Base-by-base conservation (phyloP, 1,140 invertebrate species). In the Zaprionus kolodkinae region DNA sequence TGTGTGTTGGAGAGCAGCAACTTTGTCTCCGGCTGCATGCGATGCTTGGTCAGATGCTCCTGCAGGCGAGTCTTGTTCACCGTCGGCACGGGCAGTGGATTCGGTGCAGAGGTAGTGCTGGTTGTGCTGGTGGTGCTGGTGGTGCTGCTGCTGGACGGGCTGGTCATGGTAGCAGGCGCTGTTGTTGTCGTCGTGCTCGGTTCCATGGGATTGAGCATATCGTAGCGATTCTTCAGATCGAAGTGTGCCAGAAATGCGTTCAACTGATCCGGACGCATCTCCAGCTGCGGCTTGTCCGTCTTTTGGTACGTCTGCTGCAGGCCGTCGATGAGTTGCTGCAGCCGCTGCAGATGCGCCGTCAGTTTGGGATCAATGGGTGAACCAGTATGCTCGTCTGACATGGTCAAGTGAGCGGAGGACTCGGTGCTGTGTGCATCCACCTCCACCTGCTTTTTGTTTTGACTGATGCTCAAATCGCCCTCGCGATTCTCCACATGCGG, bases 291-390 rank as follows among this genome's bases (percentile, higher is more conserved):
- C n/a, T 79, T 89, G 9, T 82, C 76, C 0, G 81, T 78, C 12
- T 83, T 81, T 57, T 92, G 81, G 38, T 92, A 92, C 2, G 74
- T 91, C 40, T 91, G 69, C 69, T 92, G 88, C 6, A 92, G 62
- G n/a, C 91, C 91, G 61, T 92, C 90, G n/a, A 93, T 91, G 13
- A 93, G 43, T 30, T 93, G 92, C 5, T 92, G 91, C 4, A 93
- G 52, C 7, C 92, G 67, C 60, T 93, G 92, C 13, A 93, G 60
- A 56, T 93, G 92, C 6, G 91, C 86, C 10, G 90, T 91, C 12
- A 93, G 55, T 2, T 79, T 87, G 10, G 87, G 89, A 80, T 92
- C 84, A 12, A 92, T 83, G 13, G 80, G 67, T 0, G 85, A 78
- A 11, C 71, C 72, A 1, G 61, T 50, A 6, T 72, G 33, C 13